Conservation (phyloP, 2,113 vertebrate species). For the Lepus americanus region DNA sequence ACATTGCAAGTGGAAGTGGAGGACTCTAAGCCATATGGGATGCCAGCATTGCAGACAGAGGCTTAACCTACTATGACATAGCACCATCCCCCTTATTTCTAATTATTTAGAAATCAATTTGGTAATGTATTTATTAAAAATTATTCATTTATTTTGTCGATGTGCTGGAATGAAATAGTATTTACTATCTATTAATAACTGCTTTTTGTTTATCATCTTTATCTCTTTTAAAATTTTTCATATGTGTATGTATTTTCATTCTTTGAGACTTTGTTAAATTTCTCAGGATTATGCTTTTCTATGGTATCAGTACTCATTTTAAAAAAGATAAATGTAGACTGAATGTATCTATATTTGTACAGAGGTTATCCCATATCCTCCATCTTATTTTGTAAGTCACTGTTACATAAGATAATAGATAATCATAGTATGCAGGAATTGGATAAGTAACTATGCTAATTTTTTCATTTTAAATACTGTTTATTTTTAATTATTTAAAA, state of each 20-base stretch:
- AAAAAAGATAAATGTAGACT: neutral
- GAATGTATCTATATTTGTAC: neutral
- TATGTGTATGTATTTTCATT: conserved; percentile 27
- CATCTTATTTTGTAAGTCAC: neutral
- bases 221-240: neutral
- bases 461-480: neutral
- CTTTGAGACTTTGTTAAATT: neutral
- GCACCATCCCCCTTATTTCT: too few species aligned
- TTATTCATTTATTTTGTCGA: neutral
- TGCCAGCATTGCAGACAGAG: too few species aligned
- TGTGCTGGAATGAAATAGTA: neutral
- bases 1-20: too few species aligned
- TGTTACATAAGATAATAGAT: neutral
- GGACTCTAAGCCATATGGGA: too few species aligned
- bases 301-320: neutral
- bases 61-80: too few species aligned
- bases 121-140: neutral
- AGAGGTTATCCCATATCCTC: neutral
- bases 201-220: neutral
- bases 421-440: neutral
- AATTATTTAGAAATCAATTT: neutral
- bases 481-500: too few species aligned
- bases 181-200: neutral
- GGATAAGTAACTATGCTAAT: neutral
- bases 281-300: conserved; percentile 3